phyloP scores from a whole-genome alignment of 1,140 invertebrate genomes.

The Agrilus planipennis region DNA sequence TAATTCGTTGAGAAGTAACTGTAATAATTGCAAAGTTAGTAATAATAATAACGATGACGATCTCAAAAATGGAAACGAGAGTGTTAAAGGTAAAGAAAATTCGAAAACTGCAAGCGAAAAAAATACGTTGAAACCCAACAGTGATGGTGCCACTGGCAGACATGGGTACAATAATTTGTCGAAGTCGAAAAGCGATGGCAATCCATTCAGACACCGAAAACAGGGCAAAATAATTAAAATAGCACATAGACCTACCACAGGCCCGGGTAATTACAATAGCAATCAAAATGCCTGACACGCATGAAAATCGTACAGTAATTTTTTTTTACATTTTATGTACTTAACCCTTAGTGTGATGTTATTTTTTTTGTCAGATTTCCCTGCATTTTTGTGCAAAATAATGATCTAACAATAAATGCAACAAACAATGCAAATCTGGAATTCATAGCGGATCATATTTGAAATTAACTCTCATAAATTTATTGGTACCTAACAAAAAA shows the following conservation, averaged over 20 bases:
- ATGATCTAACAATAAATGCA: too few species aligned
- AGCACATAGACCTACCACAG: constrained; percentile 17
- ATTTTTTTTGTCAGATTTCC: not conserved
- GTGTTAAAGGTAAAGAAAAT: not conserved
- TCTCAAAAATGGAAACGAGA: not conserved
- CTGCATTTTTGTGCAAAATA: not conserved
- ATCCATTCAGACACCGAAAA: constrained; percentile 29
- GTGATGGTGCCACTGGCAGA: not conserved
- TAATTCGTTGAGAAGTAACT: constrained; percentile 1
- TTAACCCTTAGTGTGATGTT: too few species aligned
- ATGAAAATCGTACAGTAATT: too few species aligned
- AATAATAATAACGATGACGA: constrained; percentile 9
- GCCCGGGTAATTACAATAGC: constrained; percentile 8
- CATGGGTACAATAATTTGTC: constrained; percentile 19
- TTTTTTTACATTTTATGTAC: too few species aligned
- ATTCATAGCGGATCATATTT: too few species aligned
- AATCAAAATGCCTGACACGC: too few species aligned
- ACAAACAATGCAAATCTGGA: too few species aligned
- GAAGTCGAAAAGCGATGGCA: constrained; percentile 32
- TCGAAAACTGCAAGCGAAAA: not conserved
- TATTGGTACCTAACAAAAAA: too few species aligned
- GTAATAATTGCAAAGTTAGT: constrained; percentile 10
- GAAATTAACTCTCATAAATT: too few species aligned
- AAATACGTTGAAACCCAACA: not conserved
- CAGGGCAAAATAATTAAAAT: constrained; percentile 28